Conservation (phyloP, 2,113 vertebrate species). For the Lasiurus borealis region DNA sequence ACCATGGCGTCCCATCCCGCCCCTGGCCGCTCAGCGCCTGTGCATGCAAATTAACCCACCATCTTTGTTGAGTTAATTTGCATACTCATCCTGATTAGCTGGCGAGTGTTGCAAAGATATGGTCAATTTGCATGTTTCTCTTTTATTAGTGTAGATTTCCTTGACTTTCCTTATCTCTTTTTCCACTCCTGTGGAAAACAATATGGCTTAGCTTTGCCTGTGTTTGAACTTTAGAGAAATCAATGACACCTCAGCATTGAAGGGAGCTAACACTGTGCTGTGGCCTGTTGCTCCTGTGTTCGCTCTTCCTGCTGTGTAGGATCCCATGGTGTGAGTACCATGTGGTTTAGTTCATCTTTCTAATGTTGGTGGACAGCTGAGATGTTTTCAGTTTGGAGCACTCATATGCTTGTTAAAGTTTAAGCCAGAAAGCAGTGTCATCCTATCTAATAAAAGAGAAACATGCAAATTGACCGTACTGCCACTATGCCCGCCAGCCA, state of each 20-base stretch:
- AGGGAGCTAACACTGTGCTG: not conserved
- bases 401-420: not conserved
- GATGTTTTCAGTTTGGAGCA: not conserved
- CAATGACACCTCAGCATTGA: not conserved
- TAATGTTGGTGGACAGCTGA: not conserved
- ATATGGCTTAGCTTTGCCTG: not conserved
- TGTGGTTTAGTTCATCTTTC: not conserved
- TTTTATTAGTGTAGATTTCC: not conserved
- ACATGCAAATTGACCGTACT: no score
- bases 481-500: no score
- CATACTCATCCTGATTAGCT: no score
- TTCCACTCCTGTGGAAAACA: not conserved
- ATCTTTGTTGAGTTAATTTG: no score
- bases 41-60: no score
- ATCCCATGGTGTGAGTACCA: not conserved
- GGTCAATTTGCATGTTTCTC: no score
- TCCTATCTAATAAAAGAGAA: no score
- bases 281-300: not conserved
- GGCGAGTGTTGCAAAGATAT: no score
- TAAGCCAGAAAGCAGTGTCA: not conserved
- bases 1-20: no score
- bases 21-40: no score
- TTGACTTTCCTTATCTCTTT: conserved; percentile 20
- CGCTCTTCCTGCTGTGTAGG: not conserved
- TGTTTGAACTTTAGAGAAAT: conserved; percentile 40